Evolutionary conservation across 2,113 vertebrate species (phyloP).

Genomic region (Gymnocephalus cernua): DNA sequence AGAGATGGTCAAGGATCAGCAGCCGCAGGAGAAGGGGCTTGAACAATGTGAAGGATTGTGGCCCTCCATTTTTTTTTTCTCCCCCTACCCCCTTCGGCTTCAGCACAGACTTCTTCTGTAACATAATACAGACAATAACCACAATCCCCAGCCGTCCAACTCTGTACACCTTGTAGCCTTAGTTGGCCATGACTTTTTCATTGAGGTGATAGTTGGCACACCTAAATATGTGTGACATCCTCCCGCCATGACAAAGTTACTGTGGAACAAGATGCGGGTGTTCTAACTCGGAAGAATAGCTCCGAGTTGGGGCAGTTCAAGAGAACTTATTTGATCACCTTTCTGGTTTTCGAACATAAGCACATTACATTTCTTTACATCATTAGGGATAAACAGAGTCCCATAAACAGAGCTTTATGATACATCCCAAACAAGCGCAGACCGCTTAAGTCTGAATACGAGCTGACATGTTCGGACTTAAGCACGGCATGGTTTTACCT

Average conservation of each 20-base stretch:
- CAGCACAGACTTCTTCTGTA: constrained; percentile 66
- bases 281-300: neutral
- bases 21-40: constrained; percentile 31
- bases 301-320: neutral
- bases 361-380: neutral
- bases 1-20: constrained; percentile 59
- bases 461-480: neutral
- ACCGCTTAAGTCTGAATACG: neutral
- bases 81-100: constrained; percentile 1
- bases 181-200: constrained; percentile 2
- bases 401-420: neutral
- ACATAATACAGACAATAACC: constrained; percentile 75
- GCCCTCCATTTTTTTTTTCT: constrained; percentile 19
- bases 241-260: neutral
- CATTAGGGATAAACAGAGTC: neutral
- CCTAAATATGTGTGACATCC: constrained; percentile 4
- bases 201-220: constrained; percentile 28
- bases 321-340: neutral
- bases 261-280: neutral
- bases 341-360: neutral
- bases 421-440: neutral
- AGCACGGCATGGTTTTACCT: neutral
- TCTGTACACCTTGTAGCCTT: neutral
- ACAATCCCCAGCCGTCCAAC: constrained; percentile 48
- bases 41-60: constrained; percentile 85